Percentiles rank a stretch among this genome's conserved stretches.
These are phyloP conservation scores for Tolmerus cingulatus DNA, from an alignment of 2,888 invertebrate species.

Conservation along the genomic window DNA sequence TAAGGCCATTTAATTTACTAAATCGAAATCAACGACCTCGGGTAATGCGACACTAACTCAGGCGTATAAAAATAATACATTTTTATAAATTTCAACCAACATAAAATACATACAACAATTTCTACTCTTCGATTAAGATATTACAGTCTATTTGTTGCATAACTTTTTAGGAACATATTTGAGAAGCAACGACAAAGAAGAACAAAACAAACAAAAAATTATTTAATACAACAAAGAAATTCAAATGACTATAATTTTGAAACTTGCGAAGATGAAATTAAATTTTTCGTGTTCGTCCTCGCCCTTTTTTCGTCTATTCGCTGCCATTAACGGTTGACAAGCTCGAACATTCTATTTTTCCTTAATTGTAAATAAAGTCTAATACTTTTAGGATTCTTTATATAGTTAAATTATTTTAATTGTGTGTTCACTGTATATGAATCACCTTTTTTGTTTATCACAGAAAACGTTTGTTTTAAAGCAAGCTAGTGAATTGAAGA, in stretches of 20 bases:
- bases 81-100: too few relatives aligned
- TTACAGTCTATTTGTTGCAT: too few relatives aligned
- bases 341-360: neutral
- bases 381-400: neutral
- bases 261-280: neutral
- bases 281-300: neutral
- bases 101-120: too few relatives aligned
- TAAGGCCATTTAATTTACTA: too few relatives aligned
- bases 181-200: neutral
- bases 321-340: neutral
- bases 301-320: neutral
- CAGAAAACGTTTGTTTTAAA: neutral
- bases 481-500: neutral
- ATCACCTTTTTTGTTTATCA: neutral
- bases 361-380: neutral
- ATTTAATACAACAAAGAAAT: neutral
- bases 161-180: neutral
- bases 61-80: too few relatives aligned
- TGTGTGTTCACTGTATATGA: neutral
- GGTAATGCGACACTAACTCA: too few relatives aligned
- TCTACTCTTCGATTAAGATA: too few relatives aligned
- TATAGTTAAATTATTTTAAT: neutral
- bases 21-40: too few relatives aligned
- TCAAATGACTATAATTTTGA: neutral
- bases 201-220: too few relatives aligned